Percentiles rank a stretch among this genome's conserved stretches.
Conservation (phyloP, 1,140 invertebrate species). For the Diorhabda carinulata region DNA sequence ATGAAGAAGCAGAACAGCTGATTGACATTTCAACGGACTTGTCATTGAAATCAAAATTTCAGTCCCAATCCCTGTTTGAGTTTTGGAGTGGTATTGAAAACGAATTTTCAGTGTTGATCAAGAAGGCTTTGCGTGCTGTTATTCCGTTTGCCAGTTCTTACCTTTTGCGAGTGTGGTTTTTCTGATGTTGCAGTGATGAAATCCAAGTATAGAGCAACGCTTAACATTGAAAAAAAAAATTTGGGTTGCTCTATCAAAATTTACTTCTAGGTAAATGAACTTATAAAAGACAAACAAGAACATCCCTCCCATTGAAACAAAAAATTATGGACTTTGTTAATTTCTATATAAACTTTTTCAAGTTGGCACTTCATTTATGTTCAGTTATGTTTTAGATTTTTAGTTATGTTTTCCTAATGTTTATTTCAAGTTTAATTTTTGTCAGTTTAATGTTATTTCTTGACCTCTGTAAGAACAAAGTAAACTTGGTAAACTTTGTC, state of each 20-base stretch:
- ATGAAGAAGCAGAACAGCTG: too few relatives aligned
- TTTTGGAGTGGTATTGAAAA: conserved; percentile 1
- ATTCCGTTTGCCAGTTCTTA: neutral
- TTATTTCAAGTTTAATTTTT: neutral
- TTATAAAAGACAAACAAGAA: neutral
- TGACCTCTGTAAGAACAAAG: neutral
- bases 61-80: neutral
- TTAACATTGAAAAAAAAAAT: conserved; percentile 3
- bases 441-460: neutral
- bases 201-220: neutral
- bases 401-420: neutral
- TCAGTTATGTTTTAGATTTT: neutral
- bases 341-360: too few relatives aligned
- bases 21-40: too few relatives aligned
- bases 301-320: too few relatives aligned
- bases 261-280: neutral
- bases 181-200: too few relatives aligned
- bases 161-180: neutral
- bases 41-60: too few relatives aligned
- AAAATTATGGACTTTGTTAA: too few relatives aligned
- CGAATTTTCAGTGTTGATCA: neutral
- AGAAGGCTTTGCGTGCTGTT: neutral
- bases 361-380: too few relatives aligned
- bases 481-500: neutral
- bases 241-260: neutral